Evolutionary conservation across 37 sponge, comb jelly and placozoan species (phyloP).

Genomic region (Trichoplax adhaerens): DNA sequence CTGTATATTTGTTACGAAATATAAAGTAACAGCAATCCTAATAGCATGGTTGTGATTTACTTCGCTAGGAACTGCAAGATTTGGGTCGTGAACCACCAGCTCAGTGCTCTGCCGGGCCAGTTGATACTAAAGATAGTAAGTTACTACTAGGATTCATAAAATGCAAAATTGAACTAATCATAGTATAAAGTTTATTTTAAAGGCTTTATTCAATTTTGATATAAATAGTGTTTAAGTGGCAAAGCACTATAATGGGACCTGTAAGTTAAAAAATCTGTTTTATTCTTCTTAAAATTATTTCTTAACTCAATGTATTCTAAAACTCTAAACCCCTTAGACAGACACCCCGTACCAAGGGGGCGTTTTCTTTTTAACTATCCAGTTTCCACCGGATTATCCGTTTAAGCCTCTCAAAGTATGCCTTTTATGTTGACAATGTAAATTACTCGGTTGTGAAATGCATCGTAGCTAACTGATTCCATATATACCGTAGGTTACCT

Average conservation of each 20-base stretch:
- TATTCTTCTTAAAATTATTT: neutral
- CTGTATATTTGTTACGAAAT: too few relatives aligned
- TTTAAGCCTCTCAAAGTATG: slow-evolving; percentile 80
- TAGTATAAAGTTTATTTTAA: too few relatives aligned
- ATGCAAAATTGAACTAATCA: too few relatives aligned
- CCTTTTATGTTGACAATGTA: too few relatives aligned
- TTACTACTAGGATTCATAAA: neutral
- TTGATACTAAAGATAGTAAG: slow-evolving; percentile 64
- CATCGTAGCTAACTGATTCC: too few relatives aligned
- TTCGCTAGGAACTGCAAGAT: slow-evolving; percentile 67
- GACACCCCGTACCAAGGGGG: slow-evolving; percentile 79
- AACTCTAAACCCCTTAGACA: slow-evolving; percentile 14
- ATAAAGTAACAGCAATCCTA: too few relatives aligned
- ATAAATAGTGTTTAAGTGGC: slow-evolving; percentile 85
- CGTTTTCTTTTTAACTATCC: slow-evolving; percentile 87
- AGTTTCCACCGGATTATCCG: slow-evolving; percentile 94
- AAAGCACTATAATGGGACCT: slow-evolving; percentile 95
- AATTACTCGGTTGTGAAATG: too few relatives aligned
- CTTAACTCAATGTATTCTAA: neutral
- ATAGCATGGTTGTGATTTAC: too few relatives aligned
- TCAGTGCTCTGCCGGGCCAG: slow-evolving; percentile 95
- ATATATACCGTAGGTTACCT: too few relatives aligned
- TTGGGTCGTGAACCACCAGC: slow-evolving; percentile 87
- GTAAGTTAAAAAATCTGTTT: slow-evolving; percentile 19
- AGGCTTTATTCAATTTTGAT: neutral